phyloP scores from a whole-genome alignment of 2,888 invertebrate genomes.

The Vandiemenella viatica region DNA sequence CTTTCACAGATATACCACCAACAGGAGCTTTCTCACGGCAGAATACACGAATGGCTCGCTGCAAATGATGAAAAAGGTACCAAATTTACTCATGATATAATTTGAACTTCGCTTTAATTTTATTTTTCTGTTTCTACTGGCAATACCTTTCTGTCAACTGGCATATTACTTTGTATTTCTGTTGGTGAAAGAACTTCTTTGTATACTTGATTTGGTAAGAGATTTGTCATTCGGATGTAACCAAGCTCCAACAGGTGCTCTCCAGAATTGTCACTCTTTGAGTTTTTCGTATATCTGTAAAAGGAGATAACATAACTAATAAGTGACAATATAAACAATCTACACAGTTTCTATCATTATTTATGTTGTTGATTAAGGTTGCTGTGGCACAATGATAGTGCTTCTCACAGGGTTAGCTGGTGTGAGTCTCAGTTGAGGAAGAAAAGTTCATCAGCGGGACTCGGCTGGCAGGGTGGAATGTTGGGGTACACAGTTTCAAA shows the following conservation, averaged over 20 bases:
- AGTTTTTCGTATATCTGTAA: constrained; percentile 80
- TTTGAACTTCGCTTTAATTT: neutral
- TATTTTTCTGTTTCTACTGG: too few species aligned
- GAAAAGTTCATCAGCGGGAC: too few species aligned
- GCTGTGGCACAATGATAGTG: too few species aligned
- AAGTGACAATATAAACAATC: too few species aligned
- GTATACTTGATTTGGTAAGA: constrained; percentile 86
- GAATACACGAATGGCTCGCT: constrained; percentile 79
- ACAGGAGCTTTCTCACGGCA: constrained; percentile 93
- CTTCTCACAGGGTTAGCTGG: too few species aligned
- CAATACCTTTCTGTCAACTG: constrained; percentile 73
- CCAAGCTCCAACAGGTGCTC: constrained; percentile 94
- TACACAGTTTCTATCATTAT: too few species aligned
- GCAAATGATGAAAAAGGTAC: constrained; percentile 20
- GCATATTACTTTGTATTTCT: constrained; percentile 70
- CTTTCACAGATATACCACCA: constrained; percentile 97
- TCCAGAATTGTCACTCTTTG: constrained; percentile 91
- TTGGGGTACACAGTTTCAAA: too few species aligned
- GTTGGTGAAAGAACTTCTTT: constrained; percentile 72
- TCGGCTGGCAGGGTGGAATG: too few species aligned
- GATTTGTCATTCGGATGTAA: constrained; percentile 86
- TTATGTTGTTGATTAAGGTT: too few species aligned
- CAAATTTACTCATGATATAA: neutral
- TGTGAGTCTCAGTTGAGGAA: too few species aligned
- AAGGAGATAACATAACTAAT: too few species aligned